Evolutionary conservation across 2,113 vertebrate species (phyloP).

Genomic region (Capreolus pygargus): DNA sequence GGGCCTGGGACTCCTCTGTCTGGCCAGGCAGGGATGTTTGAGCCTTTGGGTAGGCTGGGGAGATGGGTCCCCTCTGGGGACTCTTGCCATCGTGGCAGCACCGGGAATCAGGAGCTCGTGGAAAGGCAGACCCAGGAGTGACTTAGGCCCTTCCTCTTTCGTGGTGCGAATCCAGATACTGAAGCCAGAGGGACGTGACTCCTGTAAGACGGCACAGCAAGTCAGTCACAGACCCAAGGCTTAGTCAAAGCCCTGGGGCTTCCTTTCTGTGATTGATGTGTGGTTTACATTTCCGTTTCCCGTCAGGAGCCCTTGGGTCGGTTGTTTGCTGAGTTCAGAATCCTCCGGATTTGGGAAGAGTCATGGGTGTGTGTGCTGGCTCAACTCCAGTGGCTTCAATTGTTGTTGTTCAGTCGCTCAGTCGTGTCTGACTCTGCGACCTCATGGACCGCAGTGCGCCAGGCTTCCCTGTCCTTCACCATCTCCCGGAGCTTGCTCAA

Average conservation of each 20-base stretch:
- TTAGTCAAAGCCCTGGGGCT: background rate
- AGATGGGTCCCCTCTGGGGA: background rate
- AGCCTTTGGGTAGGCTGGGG: background rate
- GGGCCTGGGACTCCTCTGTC: background rate
- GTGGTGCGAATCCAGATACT: fast-evolving
- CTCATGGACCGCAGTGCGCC: background rate
- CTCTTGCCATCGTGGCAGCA: fast-evolving
- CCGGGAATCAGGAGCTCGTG: fast-evolving
- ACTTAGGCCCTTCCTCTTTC: background rate
- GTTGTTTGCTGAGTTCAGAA: background rate
- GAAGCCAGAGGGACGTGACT: background rate
- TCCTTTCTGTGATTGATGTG: background rate
- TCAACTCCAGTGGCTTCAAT: background rate
- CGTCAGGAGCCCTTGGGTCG: background rate
- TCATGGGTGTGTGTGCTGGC: too few relatives aligned
- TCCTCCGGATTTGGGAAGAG: background rate
- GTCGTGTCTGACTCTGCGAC: background rate
- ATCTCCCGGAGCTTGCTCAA: background rate
- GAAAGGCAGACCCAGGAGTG: background rate
- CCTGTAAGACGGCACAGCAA: background rate
- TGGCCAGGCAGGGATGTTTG: background rate
- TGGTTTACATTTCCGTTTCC: too few relatives aligned
- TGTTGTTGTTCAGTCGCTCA: background rate
- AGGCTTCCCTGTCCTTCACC: background rate
- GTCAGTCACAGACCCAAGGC: background rate